Conservation (phyloP, 2,113 vertebrate genomes). For the Tachuris rubrigastra region DNA sequence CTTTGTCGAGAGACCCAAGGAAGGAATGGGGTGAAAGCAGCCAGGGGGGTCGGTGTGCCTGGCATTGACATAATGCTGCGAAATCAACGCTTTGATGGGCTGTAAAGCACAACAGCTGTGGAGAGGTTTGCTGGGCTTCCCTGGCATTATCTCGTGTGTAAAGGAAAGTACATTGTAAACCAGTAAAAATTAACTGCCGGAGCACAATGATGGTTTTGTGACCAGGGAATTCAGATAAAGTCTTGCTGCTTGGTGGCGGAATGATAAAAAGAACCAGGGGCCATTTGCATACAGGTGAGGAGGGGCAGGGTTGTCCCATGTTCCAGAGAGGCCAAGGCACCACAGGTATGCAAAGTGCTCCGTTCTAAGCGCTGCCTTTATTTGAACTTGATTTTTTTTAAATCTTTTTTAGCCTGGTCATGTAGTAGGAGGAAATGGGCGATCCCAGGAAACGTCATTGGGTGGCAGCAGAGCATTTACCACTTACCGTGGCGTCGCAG, state of each 20-base stretch:
- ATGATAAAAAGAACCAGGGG: constrained; percentile 44
- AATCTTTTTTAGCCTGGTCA: background rate
- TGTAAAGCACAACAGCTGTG: constrained; percentile 48
- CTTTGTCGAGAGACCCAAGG: constrained; percentile 30
- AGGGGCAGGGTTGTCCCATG: background rate
- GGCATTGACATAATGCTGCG: constrained; percentile 21
- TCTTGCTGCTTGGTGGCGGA: constrained; percentile 56
- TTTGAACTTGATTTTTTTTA: background rate
- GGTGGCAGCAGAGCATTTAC: constrained; percentile 71
- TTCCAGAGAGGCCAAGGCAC: background rate
- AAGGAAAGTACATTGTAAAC: constrained; percentile 61
- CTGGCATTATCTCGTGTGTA: constrained; percentile 57
- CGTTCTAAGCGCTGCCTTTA: background rate
- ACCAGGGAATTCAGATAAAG: constrained; percentile 56
- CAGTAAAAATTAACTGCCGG: constrained; percentile 77
- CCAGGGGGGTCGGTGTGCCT: background rate
- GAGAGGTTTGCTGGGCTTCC: constrained; percentile 44
- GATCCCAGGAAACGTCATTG: constrained; percentile 18
- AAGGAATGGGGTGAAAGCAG: background rate
- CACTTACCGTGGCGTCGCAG: background rate
- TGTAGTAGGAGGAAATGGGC: background rate
- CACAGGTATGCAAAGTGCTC: constrained; percentile 50
- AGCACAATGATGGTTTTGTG: constrained; percentile 73
- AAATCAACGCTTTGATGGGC: constrained; percentile 51
- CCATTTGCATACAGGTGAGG: constrained; percentile 79